Base-by-base conservation (phyloP, 2,797 vertebrate species). In the Leptodactylus fallax region DNA sequence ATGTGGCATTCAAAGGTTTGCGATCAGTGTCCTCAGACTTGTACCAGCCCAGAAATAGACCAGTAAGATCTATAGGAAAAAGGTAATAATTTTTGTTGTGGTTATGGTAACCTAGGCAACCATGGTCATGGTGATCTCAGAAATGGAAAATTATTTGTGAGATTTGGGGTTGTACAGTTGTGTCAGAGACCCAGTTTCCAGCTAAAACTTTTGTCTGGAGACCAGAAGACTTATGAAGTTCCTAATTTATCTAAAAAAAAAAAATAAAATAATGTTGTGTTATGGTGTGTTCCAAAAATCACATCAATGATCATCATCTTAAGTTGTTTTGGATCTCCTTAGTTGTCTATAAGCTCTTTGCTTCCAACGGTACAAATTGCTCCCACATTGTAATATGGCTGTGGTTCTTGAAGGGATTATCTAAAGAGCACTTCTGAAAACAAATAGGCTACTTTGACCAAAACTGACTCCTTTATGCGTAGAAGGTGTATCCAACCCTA, bases 341-440 rank as follows among this genome's bases (percentile, higher is more conserved):
- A 91, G 90, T 92, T 92, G 90, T 93, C 93, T 91, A 90, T 92
- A 93, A 93, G 93, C 93, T 92, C 92, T 90, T 87, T 91, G 90
- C 91, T 90, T 91, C 90, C 74, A 87, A 93, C 90, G 17, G 25
- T 25, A 21, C 55, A 53, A 19, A 78, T 65, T 87, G 72, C 47
- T 65, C 23, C 93, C 91, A 90, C 90, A 92, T 93, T 76, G 11
- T 11, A 55, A 23, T 23, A 92, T 92, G 91, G 92, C 92, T 93
- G 92, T 91, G 92, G 89, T 92, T 65, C 56, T 45, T 13, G 36
- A 76, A 67, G 25, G 0, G 49, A 56, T 61, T 82, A 82, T 81
- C 25, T 49, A 49, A 71, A 3, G 17, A 71, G 13, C 7, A 14
- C 69, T 55, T 23, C 53, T 19, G 23, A 61, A 79, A 56, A 80